A percentile compares a stretch with the other conserved stretches of the same genome.
These are phyloP conservation scores for Megalopta genalis DNA, from an alignment of 1,140 invertebrate genomes.

Conservation along the genomic window DNA sequence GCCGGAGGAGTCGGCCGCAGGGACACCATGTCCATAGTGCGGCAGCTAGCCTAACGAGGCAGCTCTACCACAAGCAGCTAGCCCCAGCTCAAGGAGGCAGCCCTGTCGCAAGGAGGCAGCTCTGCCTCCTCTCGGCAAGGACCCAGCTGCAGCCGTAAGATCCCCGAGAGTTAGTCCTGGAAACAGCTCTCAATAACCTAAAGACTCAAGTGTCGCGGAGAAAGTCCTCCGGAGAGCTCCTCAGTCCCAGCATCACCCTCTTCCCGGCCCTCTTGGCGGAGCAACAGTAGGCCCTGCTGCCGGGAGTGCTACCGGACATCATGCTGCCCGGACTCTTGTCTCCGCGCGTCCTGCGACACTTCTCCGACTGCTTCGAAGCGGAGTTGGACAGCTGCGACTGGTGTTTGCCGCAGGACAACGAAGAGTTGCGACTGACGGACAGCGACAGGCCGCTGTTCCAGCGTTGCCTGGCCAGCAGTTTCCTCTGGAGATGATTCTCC, in stretches of 20 bases:
- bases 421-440: neutral
- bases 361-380: neutral
- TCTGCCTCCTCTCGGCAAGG: too few relatives aligned
- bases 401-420: neutral
- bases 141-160: too few relatives aligned
- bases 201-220: constrained; percentile 57
- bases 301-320: neutral
- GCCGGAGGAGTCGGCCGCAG: neutral
- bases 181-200: neutral
- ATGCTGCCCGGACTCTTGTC: neutral
- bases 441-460: constrained; percentile 1
- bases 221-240: constrained; percentile 64
- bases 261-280: constrained; percentile 2
- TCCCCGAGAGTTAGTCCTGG: neutral
- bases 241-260: constrained; percentile 51
- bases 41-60: neutral
- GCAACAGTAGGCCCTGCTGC: neutral
- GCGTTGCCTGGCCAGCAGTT: neutral
- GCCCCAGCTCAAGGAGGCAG: too few relatives aligned
- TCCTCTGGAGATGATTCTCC: neutral
- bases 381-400: neutral
- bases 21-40: too few relatives aligned
- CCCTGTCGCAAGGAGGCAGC: too few relatives aligned
- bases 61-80: neutral
- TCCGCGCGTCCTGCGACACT: neutral